phyloP scores from a whole-genome alignment of 2,888 invertebrate species.

The Tetanocera ferruginea region DNA sequence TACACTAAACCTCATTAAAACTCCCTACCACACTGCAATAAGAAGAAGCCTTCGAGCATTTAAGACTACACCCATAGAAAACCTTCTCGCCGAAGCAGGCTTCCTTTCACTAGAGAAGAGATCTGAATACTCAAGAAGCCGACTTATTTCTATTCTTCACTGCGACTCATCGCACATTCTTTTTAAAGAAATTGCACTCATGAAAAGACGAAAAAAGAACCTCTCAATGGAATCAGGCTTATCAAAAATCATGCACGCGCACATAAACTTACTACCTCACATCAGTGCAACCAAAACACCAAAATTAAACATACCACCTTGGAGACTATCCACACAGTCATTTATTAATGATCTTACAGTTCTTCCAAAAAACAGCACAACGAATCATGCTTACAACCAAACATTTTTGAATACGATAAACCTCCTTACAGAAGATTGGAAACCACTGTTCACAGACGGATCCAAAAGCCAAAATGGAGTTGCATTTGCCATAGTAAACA shows the following conservation, averaged over 20 bases:
- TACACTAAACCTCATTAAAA: conserved; percentile 8
- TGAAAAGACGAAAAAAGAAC: neutral
- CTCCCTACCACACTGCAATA: conserved; percentile 19
- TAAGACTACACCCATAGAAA: neutral
- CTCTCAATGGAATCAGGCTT: neutral
- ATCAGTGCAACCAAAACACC: too few species aligned
- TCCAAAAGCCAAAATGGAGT: neutral
- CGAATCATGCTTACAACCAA: too few species aligned
- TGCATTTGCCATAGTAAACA: neutral
- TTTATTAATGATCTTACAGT: too few species aligned
- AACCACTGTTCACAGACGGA: neutral
- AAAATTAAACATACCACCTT: too few species aligned
- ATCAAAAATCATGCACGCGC: neutral
- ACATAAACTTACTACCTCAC: too few species aligned
- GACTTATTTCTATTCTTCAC: neutral
- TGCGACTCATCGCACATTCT: too few species aligned
- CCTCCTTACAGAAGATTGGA: too few species aligned
- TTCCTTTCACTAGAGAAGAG: neutral
- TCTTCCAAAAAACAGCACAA: too few species aligned
- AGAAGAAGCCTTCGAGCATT: conserved; percentile 23
- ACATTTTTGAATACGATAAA: too few species aligned
- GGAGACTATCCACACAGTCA: too few species aligned
- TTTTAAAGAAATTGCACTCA: neutral
- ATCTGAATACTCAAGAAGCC: neutral
- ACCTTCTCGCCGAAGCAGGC: conserved; percentile 4